These are phyloP conservation scores for Meteorus colon DNA, from an alignment of 2,888 invertebrate species.

Conservation along the genomic window DNA sequence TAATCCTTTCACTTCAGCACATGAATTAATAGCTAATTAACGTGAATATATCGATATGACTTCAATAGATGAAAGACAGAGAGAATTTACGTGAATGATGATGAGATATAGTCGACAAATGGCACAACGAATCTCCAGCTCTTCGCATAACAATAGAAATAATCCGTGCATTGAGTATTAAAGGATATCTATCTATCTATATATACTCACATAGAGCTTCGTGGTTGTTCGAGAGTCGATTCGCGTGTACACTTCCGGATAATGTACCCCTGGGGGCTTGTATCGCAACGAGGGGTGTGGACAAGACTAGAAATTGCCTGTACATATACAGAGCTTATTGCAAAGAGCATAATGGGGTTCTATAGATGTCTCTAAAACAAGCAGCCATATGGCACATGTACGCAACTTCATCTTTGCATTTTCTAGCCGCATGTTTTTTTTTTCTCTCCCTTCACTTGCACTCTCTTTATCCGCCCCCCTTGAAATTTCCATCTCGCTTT, in stretches of 20 bases:
- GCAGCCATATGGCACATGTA: conserved; percentile 59
- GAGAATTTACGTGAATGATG: not conserved
- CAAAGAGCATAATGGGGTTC: conserved; percentile 2
- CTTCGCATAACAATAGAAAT: conserved; percentile 59
- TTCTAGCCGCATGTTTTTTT: conserved; percentile 42
- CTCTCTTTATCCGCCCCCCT: conserved; percentile 18
- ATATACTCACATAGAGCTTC: conserved; percentile 40
- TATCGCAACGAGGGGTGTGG: conserved; percentile 17
- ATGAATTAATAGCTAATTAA: not conserved
- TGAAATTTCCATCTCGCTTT: conserved; percentile 36
- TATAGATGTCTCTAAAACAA: conserved; percentile 20
- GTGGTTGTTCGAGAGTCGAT: conserved; percentile 60
- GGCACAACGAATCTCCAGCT: conserved; percentile 22
- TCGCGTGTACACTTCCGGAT: conserved; percentile 52
- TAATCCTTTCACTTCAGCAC: not conserved
- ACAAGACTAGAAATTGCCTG: conserved; percentile 12
- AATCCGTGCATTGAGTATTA: conserved; percentile 60
- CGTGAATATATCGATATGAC: not conserved
- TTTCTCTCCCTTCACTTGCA: conserved; percentile 41
- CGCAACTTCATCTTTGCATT: conserved; percentile 2
- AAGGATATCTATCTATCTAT: not conserved
- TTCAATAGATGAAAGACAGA: not conserved
- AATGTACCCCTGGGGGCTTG: conserved; percentile 45
- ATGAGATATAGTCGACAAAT: conserved; percentile 34
- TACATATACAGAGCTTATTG: conserved; percentile 11